Evolutionary conservation across 2,113 vertebrate genomes (phyloP).

Genomic region (Prochilodus magdalenae): DNA sequence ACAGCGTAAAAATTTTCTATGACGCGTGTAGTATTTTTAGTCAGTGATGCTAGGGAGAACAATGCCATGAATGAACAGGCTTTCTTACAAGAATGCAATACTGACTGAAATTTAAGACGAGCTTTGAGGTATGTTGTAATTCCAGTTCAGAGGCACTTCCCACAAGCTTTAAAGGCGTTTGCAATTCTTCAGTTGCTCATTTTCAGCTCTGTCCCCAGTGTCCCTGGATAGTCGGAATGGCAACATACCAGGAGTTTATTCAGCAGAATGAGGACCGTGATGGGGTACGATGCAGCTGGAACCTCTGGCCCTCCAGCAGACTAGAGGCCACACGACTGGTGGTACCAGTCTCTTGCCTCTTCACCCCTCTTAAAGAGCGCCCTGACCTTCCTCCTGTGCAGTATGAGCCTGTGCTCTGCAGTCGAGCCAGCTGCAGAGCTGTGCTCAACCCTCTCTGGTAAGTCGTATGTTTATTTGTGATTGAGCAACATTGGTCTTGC

Average conservation of each 20-base stretch:
- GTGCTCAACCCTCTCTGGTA: conserved; percentile 97
- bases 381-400: conserved; percentile 91
- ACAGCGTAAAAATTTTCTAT: not conserved
- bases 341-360: conserved; percentile 92
- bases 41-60: not conserved
- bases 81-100: not conserved
- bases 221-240: conserved; percentile 71
- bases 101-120: conserved; percentile 1
- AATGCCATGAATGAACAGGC: not conserved
- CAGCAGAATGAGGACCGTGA: conserved; percentile 97
- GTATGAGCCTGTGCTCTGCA: conserved; percentile 94
- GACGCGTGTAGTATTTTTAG: not conserved
- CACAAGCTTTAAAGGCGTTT: conserved; percentile 16
- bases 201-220: conserved; percentile 4
- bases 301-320: conserved; percentile 95
- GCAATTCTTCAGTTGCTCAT: conserved; percentile 10
- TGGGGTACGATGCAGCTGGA: conserved; percentile 97
- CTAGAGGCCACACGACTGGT: conserved; percentile 94
- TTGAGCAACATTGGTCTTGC: not conserved
- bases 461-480: not conserved
- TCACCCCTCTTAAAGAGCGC: conserved; percentile 92
- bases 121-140: conserved; percentile 9
- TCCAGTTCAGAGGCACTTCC: conserved; percentile 17
- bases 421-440: conserved; percentile 91
- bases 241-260: conserved; percentile 95